phyloP scores from a whole-genome alignment of 2,797 vertebrate genomes.

The Sebastes hubbsi region DNA sequence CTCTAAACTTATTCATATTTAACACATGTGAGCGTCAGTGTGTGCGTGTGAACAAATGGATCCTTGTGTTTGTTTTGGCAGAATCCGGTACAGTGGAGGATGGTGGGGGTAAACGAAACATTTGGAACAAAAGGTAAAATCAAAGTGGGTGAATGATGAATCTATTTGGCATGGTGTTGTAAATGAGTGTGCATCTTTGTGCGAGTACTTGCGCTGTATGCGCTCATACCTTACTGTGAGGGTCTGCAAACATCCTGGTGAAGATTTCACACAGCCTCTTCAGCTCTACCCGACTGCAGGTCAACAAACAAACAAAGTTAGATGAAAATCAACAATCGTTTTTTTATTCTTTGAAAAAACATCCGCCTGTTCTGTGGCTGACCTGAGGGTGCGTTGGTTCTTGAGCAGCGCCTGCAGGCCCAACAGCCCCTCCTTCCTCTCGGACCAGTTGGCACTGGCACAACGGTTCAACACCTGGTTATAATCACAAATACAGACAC shows the following conservation, averaged over 20 bases:
- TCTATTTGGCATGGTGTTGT: constrained; percentile 1
- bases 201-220: constrained; percentile 48
- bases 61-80: constrained; percentile 71
- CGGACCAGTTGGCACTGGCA: constrained; percentile 97
- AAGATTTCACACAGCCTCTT: constrained; percentile 99
- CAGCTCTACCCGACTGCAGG: constrained; percentile 92
- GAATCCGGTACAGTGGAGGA: constrained; percentile 84
- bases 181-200: constrained; percentile 24
- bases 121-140: constrained; percentile 51
- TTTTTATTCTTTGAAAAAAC: neutral
- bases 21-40: neutral
- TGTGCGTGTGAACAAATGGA: constrained; percentile 5
- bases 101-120: constrained; percentile 59
- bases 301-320: neutral
- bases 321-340: neutral
- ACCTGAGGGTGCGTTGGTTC: constrained; percentile 95
- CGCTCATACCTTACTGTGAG: constrained; percentile 95
- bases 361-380: neutral
- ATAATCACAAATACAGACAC: neutral
- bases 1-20: neutral
- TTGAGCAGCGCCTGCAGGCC: constrained; percentile 93
- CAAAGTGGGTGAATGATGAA: constrained; percentile 59
- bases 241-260: constrained; percentile 99
- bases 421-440: constrained; percentile 94
- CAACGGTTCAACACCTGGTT: constrained; percentile 91